These are phyloP conservation scores for Dendrolimus pini DNA, from an alignment of 2,888 invertebrate genomes.

Conservation along the genomic window DNA sequence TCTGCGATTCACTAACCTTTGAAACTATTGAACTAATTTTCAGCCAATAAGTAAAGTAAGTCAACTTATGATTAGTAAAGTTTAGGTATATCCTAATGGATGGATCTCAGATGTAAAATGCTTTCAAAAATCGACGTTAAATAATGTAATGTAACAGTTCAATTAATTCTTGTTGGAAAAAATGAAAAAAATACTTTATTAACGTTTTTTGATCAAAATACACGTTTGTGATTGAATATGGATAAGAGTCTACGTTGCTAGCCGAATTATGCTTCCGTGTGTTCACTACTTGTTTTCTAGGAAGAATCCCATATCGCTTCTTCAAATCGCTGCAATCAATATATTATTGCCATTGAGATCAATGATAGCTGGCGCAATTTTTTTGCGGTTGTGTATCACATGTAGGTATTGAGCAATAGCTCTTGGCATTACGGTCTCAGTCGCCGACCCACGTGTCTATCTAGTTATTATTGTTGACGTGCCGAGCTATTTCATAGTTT, in stretches of 20 bases:
- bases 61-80: too few species aligned
- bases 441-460: conserved; percentile 35
- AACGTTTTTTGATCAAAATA: too few species aligned
- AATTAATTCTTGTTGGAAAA: too few species aligned
- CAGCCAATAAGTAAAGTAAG: too few species aligned
- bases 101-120: too few species aligned
- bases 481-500: conserved; percentile 37
- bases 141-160: too few species aligned
- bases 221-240: too few species aligned
- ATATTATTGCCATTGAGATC: conserved; percentile 3
- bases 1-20: too few species aligned
- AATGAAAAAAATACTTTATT: too few species aligned
- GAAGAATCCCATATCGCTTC: background rate
- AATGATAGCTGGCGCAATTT: conserved; percentile 3
- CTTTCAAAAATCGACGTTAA: too few species aligned
- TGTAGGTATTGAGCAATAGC: conserved; percentile 25
- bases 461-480: conserved; percentile 30
- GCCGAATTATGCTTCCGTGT: background rate
- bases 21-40: too few species aligned
- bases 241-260: background rate
- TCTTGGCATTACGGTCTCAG: conserved; percentile 27
- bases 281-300: conserved; percentile 10
- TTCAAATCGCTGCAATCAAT: background rate
- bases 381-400: conserved; percentile 4
- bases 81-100: too few species aligned